Percentiles rank a stretch among this genome's conserved stretches.
These are phyloP conservation scores for Magallana gigas DNA, from an alignment of 1,140 invertebrate genomes.

Conservation along the genomic window DNA sequence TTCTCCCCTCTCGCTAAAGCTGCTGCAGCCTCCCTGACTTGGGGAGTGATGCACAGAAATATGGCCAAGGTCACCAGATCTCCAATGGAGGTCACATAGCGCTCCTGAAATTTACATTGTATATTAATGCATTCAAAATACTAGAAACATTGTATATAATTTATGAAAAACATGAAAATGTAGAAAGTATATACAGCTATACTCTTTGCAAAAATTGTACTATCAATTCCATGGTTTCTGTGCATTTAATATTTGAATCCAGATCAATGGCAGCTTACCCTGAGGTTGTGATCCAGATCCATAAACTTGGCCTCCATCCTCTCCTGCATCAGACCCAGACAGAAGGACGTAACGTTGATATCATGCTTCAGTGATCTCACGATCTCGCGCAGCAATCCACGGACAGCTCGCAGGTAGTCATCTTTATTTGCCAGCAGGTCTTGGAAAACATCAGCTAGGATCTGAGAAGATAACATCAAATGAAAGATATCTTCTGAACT, in stretches of 20 bases:
- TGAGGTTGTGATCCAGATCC: conserved; percentile 76
- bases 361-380: conserved; percentile 91
- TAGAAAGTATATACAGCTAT: too few relatives aligned
- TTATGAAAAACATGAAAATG: too few relatives aligned
- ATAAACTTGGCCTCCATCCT: conserved; percentile 78
- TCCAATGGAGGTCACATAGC: conserved; percentile 89
- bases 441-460: conserved; percentile 83
- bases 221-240: too few relatives aligned
- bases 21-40: conserved; percentile 86
- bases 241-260: background rate
- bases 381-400: conserved; percentile 91
- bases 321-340: conserved; percentile 85
- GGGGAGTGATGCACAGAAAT: conserved; percentile 88
- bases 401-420: conserved; percentile 91
- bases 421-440: conserved; percentile 93
- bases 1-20: conserved; percentile 83
- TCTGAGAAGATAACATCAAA: conserved; percentile 80
- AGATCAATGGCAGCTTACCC: conserved; percentile 62
- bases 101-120: conserved; percentile 81
- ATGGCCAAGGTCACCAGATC: conserved; percentile 93
- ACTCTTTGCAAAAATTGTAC: too few relatives aligned
- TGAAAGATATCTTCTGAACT: too few relatives aligned
- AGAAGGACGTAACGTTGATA: conserved; percentile 87
- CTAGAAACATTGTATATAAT: too few relatives aligned
- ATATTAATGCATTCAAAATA: too few relatives aligned